phyloP scores from a whole-genome alignment of 2,113 vertebrate genomes.

The Laticauda colubrina region DNA sequence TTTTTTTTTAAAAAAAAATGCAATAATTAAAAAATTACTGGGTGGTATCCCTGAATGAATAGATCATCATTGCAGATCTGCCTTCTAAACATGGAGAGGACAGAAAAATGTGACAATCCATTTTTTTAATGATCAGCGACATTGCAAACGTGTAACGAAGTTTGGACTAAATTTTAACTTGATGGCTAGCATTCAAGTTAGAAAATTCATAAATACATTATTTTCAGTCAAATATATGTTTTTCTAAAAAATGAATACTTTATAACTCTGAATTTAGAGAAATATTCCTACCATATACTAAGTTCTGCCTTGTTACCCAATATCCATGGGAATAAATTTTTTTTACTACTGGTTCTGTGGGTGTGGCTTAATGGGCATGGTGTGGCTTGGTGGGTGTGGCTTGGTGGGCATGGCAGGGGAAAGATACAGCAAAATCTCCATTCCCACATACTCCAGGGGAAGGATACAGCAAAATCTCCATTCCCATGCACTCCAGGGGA shows the following conservation, averaged over 20 bases:
- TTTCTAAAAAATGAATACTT: not conserved
- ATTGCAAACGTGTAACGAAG: not conserved
- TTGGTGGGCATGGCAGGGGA: too few relatives aligned
- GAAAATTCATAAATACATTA: not conserved
- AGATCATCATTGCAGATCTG: not conserved
- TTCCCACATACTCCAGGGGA: too few relatives aligned
- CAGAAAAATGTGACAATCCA: not conserved
- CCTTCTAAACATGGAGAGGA: not conserved
- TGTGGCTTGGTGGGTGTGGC: too few relatives aligned
- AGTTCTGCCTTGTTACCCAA: not conserved
- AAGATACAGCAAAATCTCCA: too few relatives aligned
- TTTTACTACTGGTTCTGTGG: too few relatives aligned
- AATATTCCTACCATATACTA: not conserved
- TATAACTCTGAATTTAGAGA: not conserved
- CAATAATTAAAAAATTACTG: constrained; percentile 1
- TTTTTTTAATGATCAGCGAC: not conserved
- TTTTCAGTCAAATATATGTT: not conserved
- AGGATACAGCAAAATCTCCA: too few relatives aligned
- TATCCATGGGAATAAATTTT: not conserved
- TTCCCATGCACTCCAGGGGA: too few relatives aligned
- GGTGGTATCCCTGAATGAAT: not conserved
- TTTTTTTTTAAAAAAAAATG: not conserved
- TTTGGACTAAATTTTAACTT: not conserved
- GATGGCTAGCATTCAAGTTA: not conserved
- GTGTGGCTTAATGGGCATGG: too few relatives aligned